Base-by-base conservation (phyloP, 2,113 vertebrate species). In the Glaucomys volans region DNA sequence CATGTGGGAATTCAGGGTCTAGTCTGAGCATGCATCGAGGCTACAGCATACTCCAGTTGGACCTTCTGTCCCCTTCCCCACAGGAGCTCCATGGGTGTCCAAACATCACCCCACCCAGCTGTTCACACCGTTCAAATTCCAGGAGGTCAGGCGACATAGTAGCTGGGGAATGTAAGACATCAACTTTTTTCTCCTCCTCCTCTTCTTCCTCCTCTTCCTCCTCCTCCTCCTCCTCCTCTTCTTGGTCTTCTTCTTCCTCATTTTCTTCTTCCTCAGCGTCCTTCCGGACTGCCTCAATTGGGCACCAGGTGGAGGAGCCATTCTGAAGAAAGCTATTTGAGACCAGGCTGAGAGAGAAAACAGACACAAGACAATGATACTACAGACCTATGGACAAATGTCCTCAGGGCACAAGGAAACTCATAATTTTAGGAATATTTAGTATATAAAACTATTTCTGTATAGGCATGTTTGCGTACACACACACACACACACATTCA, bases 101-200 rank as follows among this genome's bases (percentile, higher is more conserved):
- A 0, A 42, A 57, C 22, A 20, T 64, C 69, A 35, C 57, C 81
- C 91, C 47, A 11, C 81, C 44, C 42, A 17, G 50, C 35, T 26
- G 30, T 82, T 87, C 98, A 64, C 98, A 99, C 99, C 98, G 97
- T 94, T 99, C 99, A 98, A 99, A 99, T 94, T 99, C 99, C 95
- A 98, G 80, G 87, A 99, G 97, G 96, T 98, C 98, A 2, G 97
- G 90, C 10, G 98, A 96, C 42, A 97, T 95, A 86, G 90, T 89
- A 30, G 42, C 10, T 3, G 97, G 47, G 64, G 94, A 93, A 16
- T 95, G 90, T 0, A 86, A 80, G 67, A 97, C 28, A 76, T 96
- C 97, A 76, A 67, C 24, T 32, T 95, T 97, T 44, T 47, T 88
- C 85, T 98, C 94, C 17, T 98, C 96, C 64, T 93, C 96, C 32